These are phyloP conservation scores for Carapus acus DNA, from an alignment of 2,797 vertebrate genomes.

Conservation along the genomic window DNA sequence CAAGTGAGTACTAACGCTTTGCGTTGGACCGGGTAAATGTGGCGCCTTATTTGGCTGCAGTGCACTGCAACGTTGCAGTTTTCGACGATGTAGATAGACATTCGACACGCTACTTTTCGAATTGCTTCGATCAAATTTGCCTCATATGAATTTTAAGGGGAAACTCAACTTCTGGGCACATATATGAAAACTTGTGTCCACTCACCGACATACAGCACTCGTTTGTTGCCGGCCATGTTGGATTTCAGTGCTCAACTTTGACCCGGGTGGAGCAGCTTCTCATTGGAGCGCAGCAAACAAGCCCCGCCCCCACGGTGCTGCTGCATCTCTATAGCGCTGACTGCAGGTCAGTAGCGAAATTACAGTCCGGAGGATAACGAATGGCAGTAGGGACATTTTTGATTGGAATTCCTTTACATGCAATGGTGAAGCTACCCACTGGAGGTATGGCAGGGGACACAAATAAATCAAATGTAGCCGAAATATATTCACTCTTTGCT, in stretches of 20 bases:
- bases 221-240: slow-evolving; percentile 85
- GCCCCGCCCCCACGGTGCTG: slow-evolving; percentile 22
- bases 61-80: no score
- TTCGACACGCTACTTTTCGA: no score
- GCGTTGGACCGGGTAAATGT: slow-evolving; percentile 1
- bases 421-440: no score
- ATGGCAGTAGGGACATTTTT: no score
- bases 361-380: no score
- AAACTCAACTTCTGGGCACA: rapidly evolving
- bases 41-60: not conserved
- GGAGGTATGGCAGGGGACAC: no score
- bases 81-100: no score
- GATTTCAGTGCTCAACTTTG: slow-evolving; percentile 56
- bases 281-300: slow-evolving; percentile 42
- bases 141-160: not conserved
- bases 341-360: not conserved
- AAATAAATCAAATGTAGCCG: not conserved
- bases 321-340: not conserved
- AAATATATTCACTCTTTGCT: no score
- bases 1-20: not conserved
- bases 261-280: slow-evolving; percentile 12
- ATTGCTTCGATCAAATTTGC: no score
- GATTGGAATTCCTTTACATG: no score
- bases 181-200: slow-evolving; percentile 15
- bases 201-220: slow-evolving; percentile 91